Base-by-base conservation (phyloP, 2,113 vertebrate species). In the Bostrychus sinensis region DNA sequence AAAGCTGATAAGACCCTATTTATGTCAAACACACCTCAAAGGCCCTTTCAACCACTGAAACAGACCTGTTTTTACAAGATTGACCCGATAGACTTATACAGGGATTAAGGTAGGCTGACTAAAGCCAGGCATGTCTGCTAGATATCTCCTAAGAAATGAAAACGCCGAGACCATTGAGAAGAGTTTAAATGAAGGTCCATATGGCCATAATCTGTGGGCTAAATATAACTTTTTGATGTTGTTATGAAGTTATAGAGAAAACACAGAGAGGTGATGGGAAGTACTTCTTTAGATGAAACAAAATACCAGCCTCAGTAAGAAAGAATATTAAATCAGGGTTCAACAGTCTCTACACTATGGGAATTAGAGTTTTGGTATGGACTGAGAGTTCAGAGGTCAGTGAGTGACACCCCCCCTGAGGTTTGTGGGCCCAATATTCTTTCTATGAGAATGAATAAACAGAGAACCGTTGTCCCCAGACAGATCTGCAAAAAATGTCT, bases 361-460 rank as follows among this genome's bases (percentile, higher is more conserved):
- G 80, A 87, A 83, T 62, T 19, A 19, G 4, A 17, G 26, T 48
- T 50, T 78, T 67, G 70, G 41, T 10, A 55, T 59, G 65, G 17
- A 59, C 37, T 56, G 17, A 9, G 55, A 42, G 67, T 45, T 76
- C 34, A 61, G 10, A 50, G 81, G 70, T 82, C 77, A 70, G 30
- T 39, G 16, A 58, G 56, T 17, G 45, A 42, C 56, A 76, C 71
- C 55, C 71, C 55, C 69, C 64, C 43, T 45, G 75, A 64, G 83
- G 56, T 69, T 71, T 57, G n/a, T 56, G 65, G 70, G 38, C 5
- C 56, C 58, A 58, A 64, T 45, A 19, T 28, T 58, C 43, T 79
- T 83, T 64, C 56, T 82, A 62, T 83, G 84, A 86, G 88, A 88
- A 83, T 71, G 54, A 72, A 82, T 62, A 79, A 85, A 75, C 61